phyloP scores from a whole-genome alignment of 1,140 invertebrate genomes.

The Sycophaga agraensis region DNA sequence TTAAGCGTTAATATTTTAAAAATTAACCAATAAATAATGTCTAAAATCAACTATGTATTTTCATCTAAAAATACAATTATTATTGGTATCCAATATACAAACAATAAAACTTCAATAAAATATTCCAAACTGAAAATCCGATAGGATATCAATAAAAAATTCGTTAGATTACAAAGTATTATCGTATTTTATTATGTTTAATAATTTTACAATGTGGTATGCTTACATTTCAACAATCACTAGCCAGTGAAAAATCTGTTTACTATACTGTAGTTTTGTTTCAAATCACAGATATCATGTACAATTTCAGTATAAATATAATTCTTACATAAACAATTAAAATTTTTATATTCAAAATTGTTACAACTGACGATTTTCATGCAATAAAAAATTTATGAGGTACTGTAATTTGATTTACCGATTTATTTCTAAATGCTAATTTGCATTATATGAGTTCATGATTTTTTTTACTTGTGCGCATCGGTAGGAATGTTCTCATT shows the following conservation, averaged over 20 bases:
- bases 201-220: conserved; percentile 18
- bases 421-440: conserved; percentile 9
- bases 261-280: conserved; percentile 12
- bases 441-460: neutral
- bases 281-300: conserved; percentile 38
- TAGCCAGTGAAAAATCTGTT: conserved; percentile 19
- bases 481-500: conserved; percentile 34
- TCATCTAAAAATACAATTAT: too few relatives aligned
- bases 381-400: conserved; percentile 17
- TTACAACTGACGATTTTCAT: conserved; percentile 23
- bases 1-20: too few relatives aligned
- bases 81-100: too few relatives aligned
- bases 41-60: too few relatives aligned
- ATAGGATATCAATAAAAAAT: neutral
- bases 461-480: conserved; percentile 17
- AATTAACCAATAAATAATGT: too few relatives aligned
- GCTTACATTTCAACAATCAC: conserved; percentile 12
- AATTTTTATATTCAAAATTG: conserved; percentile 31
- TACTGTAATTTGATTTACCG: conserved; percentile 9
- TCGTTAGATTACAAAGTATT: conserved; percentile 22
- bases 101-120: too few relatives aligned
- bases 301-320: conserved; percentile 39
- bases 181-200: conserved; percentile 16
- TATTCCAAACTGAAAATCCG: too few relatives aligned
- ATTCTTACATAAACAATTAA: conserved; percentile 32